A percentile compares a stretch with the other conserved stretches of the same genome.
Conservation (phyloP, 2,113 vertebrate species). For the Pelobates fuscus region DNA sequence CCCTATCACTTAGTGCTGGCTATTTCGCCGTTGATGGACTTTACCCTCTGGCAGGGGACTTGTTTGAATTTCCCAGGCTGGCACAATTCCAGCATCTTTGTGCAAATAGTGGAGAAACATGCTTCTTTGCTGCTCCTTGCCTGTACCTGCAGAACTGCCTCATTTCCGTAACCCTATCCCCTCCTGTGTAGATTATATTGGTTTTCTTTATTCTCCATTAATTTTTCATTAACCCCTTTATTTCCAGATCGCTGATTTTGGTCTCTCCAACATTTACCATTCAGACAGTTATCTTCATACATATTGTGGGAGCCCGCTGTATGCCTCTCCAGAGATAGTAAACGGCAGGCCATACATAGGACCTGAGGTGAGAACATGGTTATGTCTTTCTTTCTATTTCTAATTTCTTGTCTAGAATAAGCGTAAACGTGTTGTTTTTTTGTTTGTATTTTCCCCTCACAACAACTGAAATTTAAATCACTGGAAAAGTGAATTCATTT, state of each 20-base stretch:
- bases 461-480: too few relatives aligned
- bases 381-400: too few relatives aligned
- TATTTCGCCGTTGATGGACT: constrained; percentile 36
- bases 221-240: background rate
- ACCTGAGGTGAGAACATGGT: constrained; percentile 69
- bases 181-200: background rate
- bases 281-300: constrained; percentile 89
- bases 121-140: background rate
- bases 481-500: too few relatives aligned
- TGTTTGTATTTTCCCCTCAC: too few relatives aligned
- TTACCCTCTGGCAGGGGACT: constrained; percentile 17
- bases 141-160: background rate
- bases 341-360: constrained; percentile 90
- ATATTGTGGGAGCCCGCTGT: constrained; percentile 92
- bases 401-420: too few relatives aligned
- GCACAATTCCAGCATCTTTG: constrained; percentile 22
- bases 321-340: constrained; percentile 93
- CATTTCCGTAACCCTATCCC: background rate
- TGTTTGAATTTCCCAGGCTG: constrained; percentile 24
- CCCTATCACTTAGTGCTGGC: background rate
- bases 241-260: constrained; percentile 92
- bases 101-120: constrained; percentile 36
- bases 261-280: constrained; percentile 89
- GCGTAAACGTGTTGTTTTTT: too few relatives aligned
- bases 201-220: background rate